Percentiles rank a stretch among this genome's conserved stretches.
Evolutionary conservation across 53 echinoderm and acorn worm genomes (phyloP).

Genomic region (Holothuria scabra): DNA sequence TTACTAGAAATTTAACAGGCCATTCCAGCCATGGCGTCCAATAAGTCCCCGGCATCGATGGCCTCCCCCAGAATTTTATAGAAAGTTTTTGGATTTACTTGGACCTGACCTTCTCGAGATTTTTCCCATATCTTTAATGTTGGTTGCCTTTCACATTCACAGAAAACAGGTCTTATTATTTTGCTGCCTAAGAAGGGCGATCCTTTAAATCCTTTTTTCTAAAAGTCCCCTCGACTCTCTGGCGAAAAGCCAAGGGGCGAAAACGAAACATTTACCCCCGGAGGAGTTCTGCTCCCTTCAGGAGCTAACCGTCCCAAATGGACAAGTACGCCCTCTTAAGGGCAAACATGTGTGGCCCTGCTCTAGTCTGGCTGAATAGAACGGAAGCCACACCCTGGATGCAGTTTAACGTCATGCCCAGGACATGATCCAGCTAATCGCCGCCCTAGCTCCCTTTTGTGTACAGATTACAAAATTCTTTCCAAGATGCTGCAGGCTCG

Average conservation of each 20-base stretch:
- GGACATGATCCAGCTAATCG: no score
- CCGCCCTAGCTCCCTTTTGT: conserved; percentile 61
- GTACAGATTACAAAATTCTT: no score
- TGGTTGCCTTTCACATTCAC: conserved; percentile 33
- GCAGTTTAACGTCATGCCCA: no score
- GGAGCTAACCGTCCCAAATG: no score
- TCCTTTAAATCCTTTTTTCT: conserved; percentile 28
- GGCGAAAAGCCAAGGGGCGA: no score
- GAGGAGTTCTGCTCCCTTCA: no score
- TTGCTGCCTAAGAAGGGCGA: conserved; percentile 66
- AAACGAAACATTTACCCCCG: no score
- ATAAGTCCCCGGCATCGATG: conserved; percentile 71
- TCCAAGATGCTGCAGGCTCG: conserved; percentile 55
- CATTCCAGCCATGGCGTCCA: conserved; percentile 5
- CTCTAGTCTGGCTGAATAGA: no score
- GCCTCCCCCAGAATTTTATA: conserved; percentile 57
- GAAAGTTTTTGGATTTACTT: conserved; percentile 41
- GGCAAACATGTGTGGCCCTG: no score
- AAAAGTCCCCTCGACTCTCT: no score
- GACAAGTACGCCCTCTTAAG: no score
- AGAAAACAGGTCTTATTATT: conserved; percentile 55
- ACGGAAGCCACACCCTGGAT: no score
- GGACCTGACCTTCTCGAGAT: conserved; percentile 30
- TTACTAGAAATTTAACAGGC: conserved; percentile 20
- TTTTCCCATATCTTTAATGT: not conserved